These are phyloP conservation scores for Tenodera sinensis DNA, from an alignment of 2,888 invertebrate genomes.

Conservation along the genomic window DNA sequence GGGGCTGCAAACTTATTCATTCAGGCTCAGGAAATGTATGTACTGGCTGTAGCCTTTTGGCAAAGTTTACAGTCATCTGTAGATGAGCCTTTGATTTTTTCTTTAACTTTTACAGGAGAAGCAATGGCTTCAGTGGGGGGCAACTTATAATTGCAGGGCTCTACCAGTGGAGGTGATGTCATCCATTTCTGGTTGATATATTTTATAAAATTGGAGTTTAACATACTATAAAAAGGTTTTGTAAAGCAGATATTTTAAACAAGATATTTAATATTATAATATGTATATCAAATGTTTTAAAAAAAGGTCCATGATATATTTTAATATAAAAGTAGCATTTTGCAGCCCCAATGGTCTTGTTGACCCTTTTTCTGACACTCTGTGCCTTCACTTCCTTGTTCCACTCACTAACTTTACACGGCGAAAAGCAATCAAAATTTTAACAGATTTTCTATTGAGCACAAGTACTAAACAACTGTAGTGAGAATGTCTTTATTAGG, in stretches of 20 bases:
- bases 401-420: slow-evolving; percentile 26
- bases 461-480: slow-evolving; percentile 31
- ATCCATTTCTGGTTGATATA: slow-evolving; percentile 12
- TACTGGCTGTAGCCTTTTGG: not conserved
- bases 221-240: slow-evolving; percentile 6
- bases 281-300: not conserved
- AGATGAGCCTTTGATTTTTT: not conserved
- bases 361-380: slow-evolving; percentile 27
- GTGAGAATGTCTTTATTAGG: slow-evolving; percentile 32
- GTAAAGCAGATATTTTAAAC: slow-evolving; percentile 16
- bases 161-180: slow-evolving; percentile 13
- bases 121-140: not conserved
- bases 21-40: not conserved
- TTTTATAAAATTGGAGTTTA: slow-evolving; percentile 10
- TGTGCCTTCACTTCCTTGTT: slow-evolving; percentile 31
- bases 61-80: not conserved
- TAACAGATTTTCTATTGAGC: slow-evolving; percentile 29
- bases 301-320: slow-evolving; percentile 1
- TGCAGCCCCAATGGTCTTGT: slow-evolving; percentile 25
- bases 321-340: slow-evolving; percentile 7
- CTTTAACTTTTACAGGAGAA: not conserved
- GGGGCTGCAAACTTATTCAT: slow-evolving; percentile 14
- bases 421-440: slow-evolving; percentile 33
- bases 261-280: slow-evolving; percentile 12
- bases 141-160: not conserved